phyloP scores from a whole-genome alignment of 2,797 vertebrate species.

The Valencia hispanica region DNA sequence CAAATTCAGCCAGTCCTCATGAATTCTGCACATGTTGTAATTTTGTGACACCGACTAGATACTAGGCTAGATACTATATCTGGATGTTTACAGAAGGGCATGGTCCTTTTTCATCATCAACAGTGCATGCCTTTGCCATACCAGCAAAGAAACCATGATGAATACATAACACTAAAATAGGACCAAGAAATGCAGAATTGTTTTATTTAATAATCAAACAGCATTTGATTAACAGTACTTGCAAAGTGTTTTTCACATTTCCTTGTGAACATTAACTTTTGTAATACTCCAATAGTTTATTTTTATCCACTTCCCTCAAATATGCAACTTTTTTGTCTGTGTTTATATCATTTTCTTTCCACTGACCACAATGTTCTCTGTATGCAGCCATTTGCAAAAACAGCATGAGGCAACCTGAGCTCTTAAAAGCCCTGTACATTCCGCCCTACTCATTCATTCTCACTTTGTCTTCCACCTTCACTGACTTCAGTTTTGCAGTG shows the following conservation, averaged over 20 bases:
- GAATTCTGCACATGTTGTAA: no score
- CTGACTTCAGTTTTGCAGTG: conserved; percentile 55
- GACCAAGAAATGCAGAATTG: background rate
- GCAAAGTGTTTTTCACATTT: background rate
- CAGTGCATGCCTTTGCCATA: background rate
- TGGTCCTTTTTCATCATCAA: background rate
- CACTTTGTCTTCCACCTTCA: conserved; percentile 57
- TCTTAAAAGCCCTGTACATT: conserved; percentile 69
- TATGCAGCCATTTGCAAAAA: conserved; percentile 48
- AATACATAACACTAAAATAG: background rate
- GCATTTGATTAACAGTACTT: background rate
- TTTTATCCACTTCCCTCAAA: background rate
- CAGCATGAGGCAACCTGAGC: conserved; percentile 61
- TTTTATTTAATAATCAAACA: background rate
- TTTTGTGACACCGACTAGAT: no score
- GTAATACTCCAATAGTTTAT: conserved; percentile 1
- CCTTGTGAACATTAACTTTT: background rate
- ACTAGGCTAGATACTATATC: background rate
- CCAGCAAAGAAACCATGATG: background rate
- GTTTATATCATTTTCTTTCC: conserved; percentile 18
- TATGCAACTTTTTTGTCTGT: conserved; percentile 23
- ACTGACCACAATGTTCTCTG: conserved; percentile 27
- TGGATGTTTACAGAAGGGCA: background rate
- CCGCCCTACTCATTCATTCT: conserved; percentile 52
- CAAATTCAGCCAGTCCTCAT: no score